Base-by-base conservation (phyloP, 2,888 invertebrate genomes). In the Watsonalla cultraria region DNA sequence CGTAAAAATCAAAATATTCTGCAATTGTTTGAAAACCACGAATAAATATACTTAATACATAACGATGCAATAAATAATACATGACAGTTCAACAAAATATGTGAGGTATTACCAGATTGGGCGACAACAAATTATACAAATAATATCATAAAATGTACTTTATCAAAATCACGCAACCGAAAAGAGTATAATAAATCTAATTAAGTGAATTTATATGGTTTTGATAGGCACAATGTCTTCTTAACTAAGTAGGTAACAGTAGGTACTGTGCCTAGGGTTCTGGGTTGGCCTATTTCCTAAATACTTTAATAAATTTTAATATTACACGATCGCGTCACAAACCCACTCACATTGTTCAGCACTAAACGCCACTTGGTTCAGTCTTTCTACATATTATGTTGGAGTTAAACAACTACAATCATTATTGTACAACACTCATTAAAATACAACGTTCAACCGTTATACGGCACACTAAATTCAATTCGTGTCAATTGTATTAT, bases 331-430 rank as follows among this genome's bases (percentile, higher is more conserved):
- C 64, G 70, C 67, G 66, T 65, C 72, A 62, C 65, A 66, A 68
- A 65, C 65, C 67, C 70, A 65, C 61, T 67, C 62, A 64, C 60
- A 61, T 67, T 63, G 58, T 60, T 64, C 66, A 74, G 64, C 68
- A 73, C 69, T 66, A 35, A 6, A 69, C 65, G 57, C 71, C 69
- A 69, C 72, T 75, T 68, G 66, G 73, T 76, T 88, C 88, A 88
- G 88, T 88, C 87, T 88, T 84, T 72, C 77, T 68, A 66, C 66
- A 67, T 75, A 65, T 61, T 61, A 60, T 73, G 72, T 74, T 70
- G 59, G 75, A 75, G 76, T 72, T 74, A 74, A 82, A 76, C 70
- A 59, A 66, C 67, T 68, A 65, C 62, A 66, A 59, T 58, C 53
- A 57, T 55, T 54, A 47, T 33, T 24, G 24, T 24, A 24, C 24